Evolutionary conservation across 2,113 vertebrate genomes (phyloP).

Genomic region (Thunnus thynnus): DNA sequence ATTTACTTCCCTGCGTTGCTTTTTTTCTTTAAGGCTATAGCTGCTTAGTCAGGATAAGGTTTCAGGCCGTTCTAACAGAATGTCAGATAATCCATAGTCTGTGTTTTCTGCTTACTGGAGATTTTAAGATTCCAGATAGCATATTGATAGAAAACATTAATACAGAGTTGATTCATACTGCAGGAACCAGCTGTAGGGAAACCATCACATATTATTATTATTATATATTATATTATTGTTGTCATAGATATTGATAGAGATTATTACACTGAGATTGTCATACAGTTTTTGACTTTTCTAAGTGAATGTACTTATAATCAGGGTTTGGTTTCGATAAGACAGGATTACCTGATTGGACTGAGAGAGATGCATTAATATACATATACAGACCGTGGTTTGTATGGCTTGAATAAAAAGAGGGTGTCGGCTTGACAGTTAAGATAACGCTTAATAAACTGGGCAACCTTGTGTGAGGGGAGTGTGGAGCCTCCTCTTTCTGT

Average conservation of each 20-base stretch:
- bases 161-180: neutral
- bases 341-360: neutral
- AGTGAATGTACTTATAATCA: neutral
- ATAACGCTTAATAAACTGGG: neutral
- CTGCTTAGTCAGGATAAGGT: slow-evolving; percentile 29
- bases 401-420: neutral
- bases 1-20: slow-evolving; percentile 58
- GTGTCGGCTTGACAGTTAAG: neutral
- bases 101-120: slow-evolving; percentile 2
- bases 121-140: neutral
- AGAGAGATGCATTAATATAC: neutral
- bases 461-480: neutral
- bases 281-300: neutral
- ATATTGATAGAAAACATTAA: neutral
- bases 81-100: slow-evolving; percentile 5
- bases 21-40: slow-evolving; percentile 2
- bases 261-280: slow-evolving; percentile 10
- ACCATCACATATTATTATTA: slow-evolving; percentile 11
- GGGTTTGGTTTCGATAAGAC: neutral
- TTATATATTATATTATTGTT: slow-evolving; percentile 5
- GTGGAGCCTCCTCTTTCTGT: neutral
- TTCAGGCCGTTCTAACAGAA: slow-evolving; percentile 4
- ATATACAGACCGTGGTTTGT: neutral
- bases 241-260: slow-evolving; percentile 5
- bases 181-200: slow-evolving; percentile 6